Conservation (phyloP, 1,140 invertebrate species). For the Magallana gigas region DNA sequence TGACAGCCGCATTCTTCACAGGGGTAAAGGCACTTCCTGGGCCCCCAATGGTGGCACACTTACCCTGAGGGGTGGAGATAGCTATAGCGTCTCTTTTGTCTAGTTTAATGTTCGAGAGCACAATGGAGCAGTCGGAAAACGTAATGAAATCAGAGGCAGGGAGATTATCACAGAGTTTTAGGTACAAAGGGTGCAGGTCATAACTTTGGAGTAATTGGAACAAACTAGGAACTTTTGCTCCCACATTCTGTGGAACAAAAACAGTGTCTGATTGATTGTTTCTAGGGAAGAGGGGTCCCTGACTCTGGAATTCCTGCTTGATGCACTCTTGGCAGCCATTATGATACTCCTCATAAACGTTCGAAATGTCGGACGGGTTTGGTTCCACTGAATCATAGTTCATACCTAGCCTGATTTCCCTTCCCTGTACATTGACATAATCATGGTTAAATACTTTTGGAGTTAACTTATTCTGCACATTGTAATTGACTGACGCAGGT, state of each 20-base stretch:
- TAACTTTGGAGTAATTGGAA: slow-evolving; percentile 48
- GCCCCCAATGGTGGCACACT: slow-evolving; percentile 62
- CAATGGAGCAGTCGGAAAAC: slow-evolving; percentile 47
- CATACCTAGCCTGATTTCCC: slow-evolving; percentile 1
- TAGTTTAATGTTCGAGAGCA: slow-evolving; percentile 20
- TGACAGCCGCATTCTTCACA: slow-evolving; percentile 48
- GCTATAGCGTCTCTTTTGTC: slow-evolving; percentile 39
- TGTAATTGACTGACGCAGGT: background rate
- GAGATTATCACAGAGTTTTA: slow-evolving; percentile 42
- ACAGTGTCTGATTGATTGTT: slow-evolving; percentile 7
- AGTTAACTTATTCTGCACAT: background rate
- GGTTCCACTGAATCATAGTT: slow-evolving; percentile 6
- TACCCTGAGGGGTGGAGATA: slow-evolving; percentile 56
- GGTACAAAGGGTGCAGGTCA: slow-evolving; percentile 37
- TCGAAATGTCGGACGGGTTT: background rate
- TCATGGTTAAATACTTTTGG: slow-evolving; percentile 26
- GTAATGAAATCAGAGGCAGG: slow-evolving; percentile 41
- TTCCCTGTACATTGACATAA: slow-evolving; percentile 38
- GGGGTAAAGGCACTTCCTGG: slow-evolving; percentile 69
- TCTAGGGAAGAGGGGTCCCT: slow-evolving; percentile 9
- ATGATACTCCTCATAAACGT: slow-evolving; percentile 20
- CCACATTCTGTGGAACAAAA: slow-evolving; percentile 6
- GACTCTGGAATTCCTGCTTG: slow-evolving; percentile 29
- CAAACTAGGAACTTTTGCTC: slow-evolving; percentile 41
- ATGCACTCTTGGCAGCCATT: slow-evolving; percentile 16